These are phyloP conservation scores for Sebastes umbrosus DNA, from an alignment of 2,797 vertebrate genomes.

Conservation along the genomic window DNA sequence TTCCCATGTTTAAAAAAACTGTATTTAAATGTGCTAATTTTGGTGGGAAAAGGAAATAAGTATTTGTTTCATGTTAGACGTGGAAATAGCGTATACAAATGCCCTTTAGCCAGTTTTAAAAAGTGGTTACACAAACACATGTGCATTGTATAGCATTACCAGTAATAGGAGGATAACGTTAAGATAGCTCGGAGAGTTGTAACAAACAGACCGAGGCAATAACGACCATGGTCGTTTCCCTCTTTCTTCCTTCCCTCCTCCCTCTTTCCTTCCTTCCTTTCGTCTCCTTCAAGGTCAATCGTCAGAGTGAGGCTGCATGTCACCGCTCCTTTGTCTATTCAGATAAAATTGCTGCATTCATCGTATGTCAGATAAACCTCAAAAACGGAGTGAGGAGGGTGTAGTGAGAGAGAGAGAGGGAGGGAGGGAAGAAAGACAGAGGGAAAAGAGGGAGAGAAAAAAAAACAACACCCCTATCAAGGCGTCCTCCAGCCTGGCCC, in stretches of 20 bases:
- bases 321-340: slow-evolving; percentile 83
- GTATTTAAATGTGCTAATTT: neutral
- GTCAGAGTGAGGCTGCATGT: slow-evolving; percentile 77
- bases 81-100: neutral
- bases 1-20: neutral
- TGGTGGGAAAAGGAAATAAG: neutral
- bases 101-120: neutral
- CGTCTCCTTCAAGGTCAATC: slow-evolving; percentile 83
- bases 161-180: slow-evolving; percentile 1
- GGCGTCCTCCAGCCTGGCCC: slow-evolving; percentile 74
- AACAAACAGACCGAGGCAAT: slow-evolving; percentile 39
- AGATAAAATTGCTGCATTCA: slow-evolving; percentile 85
- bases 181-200: slow-evolving; percentile 31
- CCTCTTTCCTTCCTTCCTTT: slow-evolving; percentile 52
- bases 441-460: slow-evolving; percentile 9
- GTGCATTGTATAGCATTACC: neutral
- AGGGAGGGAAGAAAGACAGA: slow-evolving; percentile 48
- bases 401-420: slow-evolving; percentile 39
- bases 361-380: slow-evolving; percentile 85
- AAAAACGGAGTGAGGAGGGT: slow-evolving; percentile 65
- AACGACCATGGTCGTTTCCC: slow-evolving; percentile 41
- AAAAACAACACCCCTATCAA: slow-evolving; percentile 67
- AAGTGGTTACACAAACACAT: slow-evolving; percentile 1
- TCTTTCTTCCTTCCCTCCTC: slow-evolving; percentile 47
- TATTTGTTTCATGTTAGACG: neutral